Conservation (phyloP, 1,140 invertebrate species). For the Drosophila kepulauana region DNA sequence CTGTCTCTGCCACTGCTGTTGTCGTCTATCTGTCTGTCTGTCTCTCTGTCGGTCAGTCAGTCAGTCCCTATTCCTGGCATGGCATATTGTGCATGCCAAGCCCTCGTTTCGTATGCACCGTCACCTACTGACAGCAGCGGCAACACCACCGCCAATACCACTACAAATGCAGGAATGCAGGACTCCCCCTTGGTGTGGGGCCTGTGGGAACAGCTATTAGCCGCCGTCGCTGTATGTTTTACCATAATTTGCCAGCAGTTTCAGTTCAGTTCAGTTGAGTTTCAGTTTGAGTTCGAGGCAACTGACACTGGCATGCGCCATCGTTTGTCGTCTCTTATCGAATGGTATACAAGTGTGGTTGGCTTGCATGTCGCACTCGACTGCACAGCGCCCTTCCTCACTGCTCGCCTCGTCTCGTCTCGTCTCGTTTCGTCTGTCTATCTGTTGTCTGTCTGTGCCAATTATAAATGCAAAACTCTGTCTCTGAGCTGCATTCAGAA, state of each 20-base stretch:
- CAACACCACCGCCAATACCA: constrained; percentile 1
- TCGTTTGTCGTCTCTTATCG: constrained; percentile 74
- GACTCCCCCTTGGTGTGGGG: constrained; percentile 9
- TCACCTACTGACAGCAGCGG: constrained; percentile 31
- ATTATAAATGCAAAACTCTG: constrained; percentile 67
- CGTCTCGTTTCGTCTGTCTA: background rate
- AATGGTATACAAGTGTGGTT: constrained; percentile 48
- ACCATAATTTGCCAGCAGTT: constrained; percentile 76
- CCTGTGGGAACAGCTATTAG: constrained; percentile 28
- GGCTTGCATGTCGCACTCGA: constrained; percentile 53
- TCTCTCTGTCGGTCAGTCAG: constrained; percentile 37
- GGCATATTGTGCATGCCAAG: constrained; percentile 63
- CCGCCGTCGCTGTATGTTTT: constrained; percentile 69
- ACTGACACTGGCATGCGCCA: constrained; percentile 47
- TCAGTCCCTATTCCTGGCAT: constrained; percentile 27
- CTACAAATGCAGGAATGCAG: constrained; percentile 6
- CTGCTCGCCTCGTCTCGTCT: background rate
- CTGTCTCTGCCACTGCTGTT: constrained; percentile 11
- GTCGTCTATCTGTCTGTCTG: constrained; percentile 19
- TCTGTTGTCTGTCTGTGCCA: constrained; percentile 21
- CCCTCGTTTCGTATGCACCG: constrained; percentile 66
- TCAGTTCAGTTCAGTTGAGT: constrained; percentile 30
- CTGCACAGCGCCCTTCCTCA: background rate
- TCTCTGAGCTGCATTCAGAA: constrained; percentile 48
- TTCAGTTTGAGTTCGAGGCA: constrained; percentile 27